These are phyloP conservation scores for Agapornis canus DNA, from an alignment of 2,797 vertebrate genomes.

Conservation along the genomic window DNA sequence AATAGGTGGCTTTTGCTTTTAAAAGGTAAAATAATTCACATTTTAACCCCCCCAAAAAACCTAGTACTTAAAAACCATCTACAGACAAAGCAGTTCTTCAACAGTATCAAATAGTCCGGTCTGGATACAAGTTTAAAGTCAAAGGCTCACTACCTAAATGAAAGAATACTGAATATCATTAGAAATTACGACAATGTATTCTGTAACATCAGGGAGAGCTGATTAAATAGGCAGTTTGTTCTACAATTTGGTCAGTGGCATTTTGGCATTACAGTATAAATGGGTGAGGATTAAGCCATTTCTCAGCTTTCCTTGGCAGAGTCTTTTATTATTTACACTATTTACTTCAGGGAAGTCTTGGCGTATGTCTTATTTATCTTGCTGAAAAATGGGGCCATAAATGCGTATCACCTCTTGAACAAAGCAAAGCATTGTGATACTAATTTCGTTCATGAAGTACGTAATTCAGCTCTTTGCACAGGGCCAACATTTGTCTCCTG, in stretches of 20 bases:
- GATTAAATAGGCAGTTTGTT: conserved; percentile 77
- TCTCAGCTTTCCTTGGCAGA: conserved; percentile 82
- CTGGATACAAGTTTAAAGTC: not conserved
- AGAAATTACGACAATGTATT: conserved; percentile 63
- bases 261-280: conserved; percentile 77
- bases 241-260: conserved; percentile 68
- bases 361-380: conserved; percentile 84
- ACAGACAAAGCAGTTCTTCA: conserved; percentile 14
- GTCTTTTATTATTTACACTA: conserved; percentile 88
- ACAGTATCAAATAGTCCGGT: not conserved
- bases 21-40: conserved; percentile 25
- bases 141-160: conserved; percentile 34
- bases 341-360: conserved; percentile 85
- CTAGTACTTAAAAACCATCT: not conserved
- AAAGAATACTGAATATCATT: conserved; percentile 59
- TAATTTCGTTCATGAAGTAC: conserved; percentile 93
- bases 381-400: conserved; percentile 84
- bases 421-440: conserved; percentile 86
- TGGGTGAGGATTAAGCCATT: conserved; percentile 83
- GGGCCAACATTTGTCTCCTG: conserved; percentile 87
- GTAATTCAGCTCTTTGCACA: conserved; percentile 87
- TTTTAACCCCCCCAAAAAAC: not conserved
- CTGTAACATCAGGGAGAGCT: conserved; percentile 59
- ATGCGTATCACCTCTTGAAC: conserved; percentile 86
- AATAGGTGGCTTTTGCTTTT: conserved; percentile 14